A percentile compares a stretch with the other conserved stretches of the same genome.
phyloP scores from a whole-genome alignment of 2,113 vertebrate genomes.

The Podilymbus podiceps region DNA sequence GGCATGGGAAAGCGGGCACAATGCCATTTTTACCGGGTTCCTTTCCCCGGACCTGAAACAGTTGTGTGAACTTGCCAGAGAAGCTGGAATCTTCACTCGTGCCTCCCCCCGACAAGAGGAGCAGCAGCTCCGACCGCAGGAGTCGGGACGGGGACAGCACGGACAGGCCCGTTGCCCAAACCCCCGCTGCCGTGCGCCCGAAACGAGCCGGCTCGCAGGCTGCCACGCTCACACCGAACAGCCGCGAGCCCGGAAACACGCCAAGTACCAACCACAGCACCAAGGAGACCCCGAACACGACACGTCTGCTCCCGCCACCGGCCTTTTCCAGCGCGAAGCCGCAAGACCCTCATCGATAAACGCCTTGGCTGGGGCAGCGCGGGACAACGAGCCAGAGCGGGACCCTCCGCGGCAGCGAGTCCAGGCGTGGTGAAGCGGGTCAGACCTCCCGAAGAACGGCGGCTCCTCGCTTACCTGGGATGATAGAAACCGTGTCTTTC shows the following conservation, averaged over 20 bases:
- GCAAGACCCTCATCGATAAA: rapidly evolving
- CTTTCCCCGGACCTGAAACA: rapidly evolving
- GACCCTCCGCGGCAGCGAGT: rapidly evolving
- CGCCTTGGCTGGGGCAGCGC: background rate
- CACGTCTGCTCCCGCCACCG: background rate
- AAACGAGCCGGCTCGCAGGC: background rate
- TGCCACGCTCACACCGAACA: background rate
- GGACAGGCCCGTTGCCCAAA: background rate
- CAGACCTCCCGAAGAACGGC: background rate
- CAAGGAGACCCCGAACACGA: background rate
- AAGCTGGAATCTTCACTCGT: background rate
- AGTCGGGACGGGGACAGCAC: rapidly evolving
- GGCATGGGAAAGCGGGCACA: rapidly evolving
- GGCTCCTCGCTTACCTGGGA: constrained; percentile 85
- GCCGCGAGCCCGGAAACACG: rapidly evolving
- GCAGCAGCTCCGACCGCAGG: background rate
- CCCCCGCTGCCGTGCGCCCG: background rate
- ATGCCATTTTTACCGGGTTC: background rate
- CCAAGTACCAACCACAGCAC: background rate
- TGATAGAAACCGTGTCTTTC: constrained; percentile 96
- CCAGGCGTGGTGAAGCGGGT: background rate
- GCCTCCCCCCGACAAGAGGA: background rate
- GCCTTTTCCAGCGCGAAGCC: rapidly evolving
- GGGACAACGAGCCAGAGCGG: background rate
- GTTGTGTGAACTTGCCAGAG: background rate